These are phyloP conservation scores for Lepidocolaptes lacrymiger DNA, from an alignment of 2,797 vertebrate genomes.

Conservation along the genomic window DNA sequence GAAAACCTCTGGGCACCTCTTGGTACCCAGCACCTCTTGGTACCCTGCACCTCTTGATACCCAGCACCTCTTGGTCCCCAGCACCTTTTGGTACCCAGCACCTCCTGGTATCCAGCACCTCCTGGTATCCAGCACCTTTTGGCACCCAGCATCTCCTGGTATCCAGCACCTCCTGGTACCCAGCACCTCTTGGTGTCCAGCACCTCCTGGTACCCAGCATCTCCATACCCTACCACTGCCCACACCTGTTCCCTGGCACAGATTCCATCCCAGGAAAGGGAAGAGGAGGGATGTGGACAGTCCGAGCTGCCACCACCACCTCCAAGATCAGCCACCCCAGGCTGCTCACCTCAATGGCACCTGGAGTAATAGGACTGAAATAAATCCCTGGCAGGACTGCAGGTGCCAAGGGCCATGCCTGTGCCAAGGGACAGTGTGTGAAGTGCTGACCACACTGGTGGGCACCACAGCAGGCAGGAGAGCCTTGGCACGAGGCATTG, in stretches of 20 bases:
- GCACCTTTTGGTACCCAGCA: too few relatives aligned
- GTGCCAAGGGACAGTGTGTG: fast-evolving
- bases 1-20: too few relatives aligned
- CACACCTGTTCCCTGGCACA: neutral
- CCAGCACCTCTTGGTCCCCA: too few relatives aligned
- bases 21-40: too few relatives aligned
- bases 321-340: neutral
- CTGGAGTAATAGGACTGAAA: neutral
- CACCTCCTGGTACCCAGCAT: neutral
- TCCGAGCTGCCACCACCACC: neutral
- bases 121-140: neutral
- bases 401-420: neutral
- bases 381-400: neutral
- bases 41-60: too few relatives aligned
- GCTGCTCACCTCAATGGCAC: neutral
- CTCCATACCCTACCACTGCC: neutral
- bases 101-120: neutral
- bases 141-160: neutral
- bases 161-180: too few relatives aligned
- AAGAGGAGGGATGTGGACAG: neutral
- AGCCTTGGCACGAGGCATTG: neutral
- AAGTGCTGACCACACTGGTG: neutral
- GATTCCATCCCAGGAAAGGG: neutral
- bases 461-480: fast-evolving
- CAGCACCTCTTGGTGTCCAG: neutral